phyloP scores from a whole-genome alignment of 2,888 invertebrate genomes.

The Busseola fusca region DNA sequence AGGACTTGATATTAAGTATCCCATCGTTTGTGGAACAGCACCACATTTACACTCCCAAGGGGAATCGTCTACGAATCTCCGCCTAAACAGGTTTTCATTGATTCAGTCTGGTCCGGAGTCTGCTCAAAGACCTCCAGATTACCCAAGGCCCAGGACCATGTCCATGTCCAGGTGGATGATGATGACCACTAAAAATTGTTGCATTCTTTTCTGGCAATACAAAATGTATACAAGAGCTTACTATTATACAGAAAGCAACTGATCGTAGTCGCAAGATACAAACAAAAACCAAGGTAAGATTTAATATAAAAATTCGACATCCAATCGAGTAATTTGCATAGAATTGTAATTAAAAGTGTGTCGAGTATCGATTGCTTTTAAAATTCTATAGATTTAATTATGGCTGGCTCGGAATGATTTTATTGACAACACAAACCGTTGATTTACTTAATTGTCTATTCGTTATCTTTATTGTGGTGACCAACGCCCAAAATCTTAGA shows the following conservation, averaged over 20 bases:
- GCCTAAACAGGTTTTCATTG: not conserved
- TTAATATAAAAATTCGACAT: conserved; percentile 61
- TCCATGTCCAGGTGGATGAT: not conserved
- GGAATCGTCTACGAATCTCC: not conserved
- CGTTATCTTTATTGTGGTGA: conserved; percentile 62
- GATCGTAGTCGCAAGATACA: conserved; percentile 38
- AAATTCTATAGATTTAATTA: conserved; percentile 68
- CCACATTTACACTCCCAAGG: not conserved
- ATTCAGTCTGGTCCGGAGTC: not conserved
- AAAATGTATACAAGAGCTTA: accelerated
- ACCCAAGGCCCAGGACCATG: not conserved
- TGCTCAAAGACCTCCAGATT: not conserved
- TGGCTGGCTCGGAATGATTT: conserved; percentile 55
- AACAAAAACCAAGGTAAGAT: conserved; percentile 14
- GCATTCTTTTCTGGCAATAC: not conserved
- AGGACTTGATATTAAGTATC: too few relatives aligned
- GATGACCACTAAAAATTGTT: not conserved
- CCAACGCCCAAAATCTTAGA: conserved; percentile 54
- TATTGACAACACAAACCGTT: conserved; percentile 61
- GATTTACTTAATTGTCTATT: conserved; percentile 64
- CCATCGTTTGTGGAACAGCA: not conserved
- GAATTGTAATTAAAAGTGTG: conserved; percentile 79
- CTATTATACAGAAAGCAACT: conserved; percentile 20
- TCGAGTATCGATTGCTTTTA: conserved; percentile 65
- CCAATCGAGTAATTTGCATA: conserved; percentile 76